Evolutionary conservation across 2,888 invertebrate genomes (phyloP).

Genomic region (Polyploca ridens): DNA sequence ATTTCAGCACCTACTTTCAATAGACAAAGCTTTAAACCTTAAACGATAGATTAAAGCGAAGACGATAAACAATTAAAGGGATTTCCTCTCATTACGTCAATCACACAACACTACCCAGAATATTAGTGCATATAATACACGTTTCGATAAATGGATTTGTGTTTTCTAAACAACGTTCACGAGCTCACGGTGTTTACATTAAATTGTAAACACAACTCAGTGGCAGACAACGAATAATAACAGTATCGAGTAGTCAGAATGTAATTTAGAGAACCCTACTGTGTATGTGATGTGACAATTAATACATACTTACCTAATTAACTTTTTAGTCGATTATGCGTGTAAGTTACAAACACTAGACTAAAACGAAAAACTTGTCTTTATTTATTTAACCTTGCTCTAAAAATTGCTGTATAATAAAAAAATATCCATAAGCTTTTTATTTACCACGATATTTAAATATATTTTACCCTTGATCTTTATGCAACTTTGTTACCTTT

Average conservation of each 20-base stretch:
- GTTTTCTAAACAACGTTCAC: slow-evolving; percentile 16
- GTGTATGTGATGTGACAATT: too few species aligned
- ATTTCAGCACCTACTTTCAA: neutral
- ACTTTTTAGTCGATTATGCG: too few species aligned
- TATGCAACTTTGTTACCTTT: slow-evolving; percentile 32
- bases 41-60: neutral
- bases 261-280: neutral
- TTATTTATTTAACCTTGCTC: neutral
- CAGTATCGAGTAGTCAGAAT: neutral
- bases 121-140: neutral
- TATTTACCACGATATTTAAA: slow-evolving; percentile 21
- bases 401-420: neutral
- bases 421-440: neutral
- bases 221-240: slow-evolving; percentile 21
- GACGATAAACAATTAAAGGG: neutral
- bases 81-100: slow-evolving; percentile 7
- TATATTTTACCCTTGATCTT: slow-evolving; percentile 34
- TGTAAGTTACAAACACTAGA: too few species aligned
- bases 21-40: neutral
- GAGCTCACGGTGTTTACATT: slow-evolving; percentile 23
- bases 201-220: slow-evolving; percentile 18
- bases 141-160: neutral
- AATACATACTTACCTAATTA: too few species aligned
- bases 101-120: neutral
- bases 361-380: too few species aligned